Conservation (phyloP, 2,113 vertebrate genomes). For the Syrrhaptes paradoxus region DNA sequence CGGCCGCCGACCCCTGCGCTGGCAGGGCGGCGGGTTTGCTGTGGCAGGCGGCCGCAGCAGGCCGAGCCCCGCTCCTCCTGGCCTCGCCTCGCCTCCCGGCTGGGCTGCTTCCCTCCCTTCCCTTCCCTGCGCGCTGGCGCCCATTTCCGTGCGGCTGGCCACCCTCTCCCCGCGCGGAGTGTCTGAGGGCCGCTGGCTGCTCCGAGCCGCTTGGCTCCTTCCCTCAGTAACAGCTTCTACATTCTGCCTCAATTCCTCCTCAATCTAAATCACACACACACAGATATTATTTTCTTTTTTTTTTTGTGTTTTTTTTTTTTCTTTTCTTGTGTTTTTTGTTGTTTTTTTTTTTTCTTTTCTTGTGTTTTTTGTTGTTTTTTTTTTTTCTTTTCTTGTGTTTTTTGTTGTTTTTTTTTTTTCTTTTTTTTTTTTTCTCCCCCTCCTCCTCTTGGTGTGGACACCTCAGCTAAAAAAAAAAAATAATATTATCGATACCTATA, state of each 20-base stretch:
- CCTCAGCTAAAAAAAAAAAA: no score
- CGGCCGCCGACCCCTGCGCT: background rate
- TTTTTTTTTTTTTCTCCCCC: no score
- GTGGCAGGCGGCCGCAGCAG: conserved; percentile 73
- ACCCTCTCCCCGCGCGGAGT: conserved; percentile 81
- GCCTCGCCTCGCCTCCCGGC: background rate
- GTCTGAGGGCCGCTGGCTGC: conserved; percentile 93
- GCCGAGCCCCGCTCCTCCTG: conserved; percentile 20
- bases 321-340: no score
- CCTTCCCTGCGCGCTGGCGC: conserved; percentile 37
- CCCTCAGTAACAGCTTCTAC: conserved; percentile 87
- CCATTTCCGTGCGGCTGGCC: conserved; percentile 92
- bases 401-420: no score
- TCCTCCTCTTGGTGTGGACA: no score
- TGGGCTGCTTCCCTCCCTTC: background rate
- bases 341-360: no score
- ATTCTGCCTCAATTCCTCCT: conserved; percentile 86
- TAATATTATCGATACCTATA: no score
- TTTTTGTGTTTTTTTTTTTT: no score
- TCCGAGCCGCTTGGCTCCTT: conserved; percentile 93
- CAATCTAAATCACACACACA: conserved; percentile 70
- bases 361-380: no score
- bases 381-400: no score
- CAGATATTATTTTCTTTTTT: background rate
- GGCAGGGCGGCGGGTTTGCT: conserved; percentile 32